Evolutionary conservation across 2,888 invertebrate species (phyloP), one percentile per base, ranked within the genome.

Genomic region (Brenthis daphne): DNA sequence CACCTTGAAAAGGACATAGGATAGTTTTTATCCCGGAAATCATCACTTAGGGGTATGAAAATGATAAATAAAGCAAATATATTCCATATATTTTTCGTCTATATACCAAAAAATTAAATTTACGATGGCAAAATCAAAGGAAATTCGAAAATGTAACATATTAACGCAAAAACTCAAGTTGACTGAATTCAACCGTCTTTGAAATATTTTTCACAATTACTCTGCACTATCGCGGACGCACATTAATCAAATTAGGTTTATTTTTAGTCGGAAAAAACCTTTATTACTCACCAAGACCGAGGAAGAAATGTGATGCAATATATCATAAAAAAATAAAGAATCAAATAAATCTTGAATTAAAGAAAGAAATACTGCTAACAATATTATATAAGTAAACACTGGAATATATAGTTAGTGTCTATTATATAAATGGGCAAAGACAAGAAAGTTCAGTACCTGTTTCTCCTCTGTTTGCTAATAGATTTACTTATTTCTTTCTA

Each of bases 211-310:
- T 64, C 54, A 68, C 64, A 64, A 68, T 68, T 64, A 64, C 57
- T 47, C 43, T 53, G 48, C 50, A 58, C 33, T 55, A 64, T 63
- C 33, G 64, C 47, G 14, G 58, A 54, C 20, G 64, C 47, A 58
- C 64, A 69, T 67, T 65, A 71, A 71, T 71, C 71, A 58, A 55
- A 58, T 64, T 58, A 68, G 48, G n/a, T 55, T 13, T 43, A 20
- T 37, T 43, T 43, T 8, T 29, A 8, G n/a, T 56, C 48, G n/a
- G 48, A 48, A n/a, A 60, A 60, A 14, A 29, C 14, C 24, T n/a
- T 48, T 60, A 58, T 58, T 58, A 24, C 13, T n/a, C 48, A 14
- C 13, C n/a, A n/a, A 58, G 48, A 58, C 48, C 0, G 14, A 11
- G 29, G 29, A 29, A 24, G 14, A 24, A 29, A 29, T 60, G 24